Conservation (phyloP, 2,113 vertebrate species). For the Amblyopsis rosae region DNA sequence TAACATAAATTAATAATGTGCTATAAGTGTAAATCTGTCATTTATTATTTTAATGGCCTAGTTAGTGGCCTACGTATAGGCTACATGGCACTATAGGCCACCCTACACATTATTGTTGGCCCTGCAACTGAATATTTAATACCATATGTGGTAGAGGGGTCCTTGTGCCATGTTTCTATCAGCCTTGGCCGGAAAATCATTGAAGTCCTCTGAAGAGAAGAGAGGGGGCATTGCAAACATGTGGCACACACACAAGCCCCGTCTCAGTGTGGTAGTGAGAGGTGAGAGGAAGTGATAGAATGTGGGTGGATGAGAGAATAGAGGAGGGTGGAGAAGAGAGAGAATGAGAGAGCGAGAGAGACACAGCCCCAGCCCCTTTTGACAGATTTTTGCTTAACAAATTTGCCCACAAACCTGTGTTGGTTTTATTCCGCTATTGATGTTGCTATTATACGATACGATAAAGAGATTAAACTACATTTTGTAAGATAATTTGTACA, state of each 20-base stretch:
- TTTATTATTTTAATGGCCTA: too few relatives aligned
- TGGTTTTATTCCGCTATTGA: not conserved
- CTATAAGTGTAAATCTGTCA: too few relatives aligned
- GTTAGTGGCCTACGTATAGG: too few relatives aligned
- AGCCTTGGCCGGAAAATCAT: too few relatives aligned
- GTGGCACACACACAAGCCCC: not conserved
- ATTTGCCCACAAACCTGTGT: not conserved
- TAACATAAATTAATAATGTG: too few relatives aligned
- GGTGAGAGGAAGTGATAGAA: conserved; percentile 57
- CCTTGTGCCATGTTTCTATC: too few relatives aligned
- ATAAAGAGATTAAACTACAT: conserved; percentile 38
- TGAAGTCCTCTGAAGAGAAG: too few relatives aligned
- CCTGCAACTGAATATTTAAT: too few relatives aligned
- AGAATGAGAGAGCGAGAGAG: not conserved
- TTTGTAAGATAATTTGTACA: conserved; percentile 61
- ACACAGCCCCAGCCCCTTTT: not conserved
- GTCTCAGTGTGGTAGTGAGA: conserved; percentile 1
- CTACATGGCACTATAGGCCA: too few relatives aligned
- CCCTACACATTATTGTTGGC: too few relatives aligned
- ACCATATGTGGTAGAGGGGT: too few relatives aligned
- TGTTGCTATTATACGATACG: conserved; percentile 11
- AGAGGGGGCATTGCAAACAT: not conserved
- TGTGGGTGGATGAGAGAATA: conserved; percentile 49
- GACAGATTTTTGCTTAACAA: conserved; percentile 41
- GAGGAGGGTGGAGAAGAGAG: not conserved